These are phyloP conservation scores for Berghia stephanieae DNA, from an alignment of 1,140 invertebrate genomes.

Conservation along the genomic window DNA sequence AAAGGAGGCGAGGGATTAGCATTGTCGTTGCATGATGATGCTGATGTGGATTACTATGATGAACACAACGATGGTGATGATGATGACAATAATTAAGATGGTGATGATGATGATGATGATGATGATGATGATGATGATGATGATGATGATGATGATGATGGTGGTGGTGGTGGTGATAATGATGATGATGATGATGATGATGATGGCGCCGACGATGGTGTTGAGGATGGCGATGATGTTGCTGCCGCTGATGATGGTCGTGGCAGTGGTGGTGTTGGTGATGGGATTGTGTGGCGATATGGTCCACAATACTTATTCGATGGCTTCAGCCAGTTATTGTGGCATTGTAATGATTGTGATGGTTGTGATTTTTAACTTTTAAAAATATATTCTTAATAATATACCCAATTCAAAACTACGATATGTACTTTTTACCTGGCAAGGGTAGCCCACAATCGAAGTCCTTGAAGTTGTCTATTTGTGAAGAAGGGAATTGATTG, in stretches of 20 bases:
- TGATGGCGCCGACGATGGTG: not conserved
- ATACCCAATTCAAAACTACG: too few species aligned
- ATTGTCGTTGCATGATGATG: not conserved
- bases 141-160: conserved; percentile 13
- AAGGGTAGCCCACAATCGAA: not conserved
- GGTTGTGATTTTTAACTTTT: too few species aligned
- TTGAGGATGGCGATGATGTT: too few species aligned
- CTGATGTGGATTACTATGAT: too few species aligned
- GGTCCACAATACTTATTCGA: not conserved
- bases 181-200: not conserved
- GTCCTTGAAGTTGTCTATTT: not conserved
- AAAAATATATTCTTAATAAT: too few species aligned
- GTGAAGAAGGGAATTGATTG: not conserved
- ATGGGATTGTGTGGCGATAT: too few species aligned
- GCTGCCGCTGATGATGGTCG: not conserved
- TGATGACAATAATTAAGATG: conserved; percentile 9
- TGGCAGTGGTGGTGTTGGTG: too few species aligned
- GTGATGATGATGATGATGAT: conserved; percentile 21
- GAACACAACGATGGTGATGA: not conserved
- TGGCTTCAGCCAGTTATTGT: too few species aligned
- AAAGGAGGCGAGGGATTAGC: not conserved
- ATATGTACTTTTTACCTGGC: not conserved
- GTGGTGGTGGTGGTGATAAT: not conserved
- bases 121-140: conserved; percentile 20
- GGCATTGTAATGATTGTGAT: too few species aligned